Percentiles rank a stretch among this genome's conserved stretches.
Evolutionary conservation across 2,113 vertebrate genomes (phyloP).

Genomic region (Tilapia sparmanii): DNA sequence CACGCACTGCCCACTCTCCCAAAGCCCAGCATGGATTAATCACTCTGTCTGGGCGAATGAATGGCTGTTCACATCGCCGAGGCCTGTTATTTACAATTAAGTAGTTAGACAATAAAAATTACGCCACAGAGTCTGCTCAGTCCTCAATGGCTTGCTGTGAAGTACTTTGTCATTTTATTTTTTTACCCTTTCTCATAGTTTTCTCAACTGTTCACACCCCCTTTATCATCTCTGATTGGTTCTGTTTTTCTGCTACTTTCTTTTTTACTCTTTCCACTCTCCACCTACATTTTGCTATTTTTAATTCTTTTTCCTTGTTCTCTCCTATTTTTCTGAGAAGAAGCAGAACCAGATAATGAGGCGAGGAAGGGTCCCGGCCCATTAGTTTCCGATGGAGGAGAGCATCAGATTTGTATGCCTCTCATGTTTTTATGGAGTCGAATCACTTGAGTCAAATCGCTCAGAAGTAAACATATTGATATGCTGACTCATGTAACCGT

Average conservation of each 20-base stretch:
- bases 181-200: neutral
- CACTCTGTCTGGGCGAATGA: conserved; percentile 68
- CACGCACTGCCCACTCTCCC: conserved; percentile 27
- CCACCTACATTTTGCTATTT: neutral
- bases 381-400: conserved; percentile 53
- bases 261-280: neutral
- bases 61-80: conserved; percentile 62
- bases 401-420: conserved; percentile 16
- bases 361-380: conserved; percentile 34
- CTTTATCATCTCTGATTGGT: neutral
- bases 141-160: neutral
- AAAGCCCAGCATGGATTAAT: conserved; percentile 70
- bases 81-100: conserved; percentile 69
- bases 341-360: conserved; percentile 57
- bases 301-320: neutral
- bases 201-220: neutral
- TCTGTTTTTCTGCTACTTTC: neutral
- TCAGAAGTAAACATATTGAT: neutral
- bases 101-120: conserved; percentile 68
- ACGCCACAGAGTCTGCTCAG: conserved; percentile 54
- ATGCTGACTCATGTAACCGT: neutral
- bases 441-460: neutral
- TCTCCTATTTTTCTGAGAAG: conserved; percentile 22
- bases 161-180: neutral
- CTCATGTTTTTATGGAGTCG: neutral